Evolutionary conservation across 2,113 vertebrate genomes (phyloP).

Genomic region (Notothenia coriiceps): DNA sequence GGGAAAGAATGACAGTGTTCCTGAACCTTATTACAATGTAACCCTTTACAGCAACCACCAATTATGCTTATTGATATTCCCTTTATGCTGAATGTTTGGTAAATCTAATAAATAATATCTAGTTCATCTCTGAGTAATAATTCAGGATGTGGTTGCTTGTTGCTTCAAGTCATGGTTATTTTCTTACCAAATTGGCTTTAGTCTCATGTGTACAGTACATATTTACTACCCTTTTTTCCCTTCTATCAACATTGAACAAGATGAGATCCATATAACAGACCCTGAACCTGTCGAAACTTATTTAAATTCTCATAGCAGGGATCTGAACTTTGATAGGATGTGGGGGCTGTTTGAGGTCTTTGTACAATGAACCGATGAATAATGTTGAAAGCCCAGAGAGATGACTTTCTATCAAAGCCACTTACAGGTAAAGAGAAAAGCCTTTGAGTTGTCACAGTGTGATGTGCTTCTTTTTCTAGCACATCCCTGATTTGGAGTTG

Average conservation of each 20-base stretch:
- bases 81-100: constrained; percentile 3
- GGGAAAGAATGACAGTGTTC: constrained; percentile 62
- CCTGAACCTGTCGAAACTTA: constrained; percentile 26
- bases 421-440: constrained; percentile 43
- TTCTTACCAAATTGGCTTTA: not conserved
- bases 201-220: not conserved
- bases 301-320: constrained; percentile 13
- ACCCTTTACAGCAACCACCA: constrained; percentile 47
- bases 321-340: constrained; percentile 9
- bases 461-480: constrained; percentile 1
- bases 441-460: constrained; percentile 49
- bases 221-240: constrained; percentile 5
- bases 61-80: constrained; percentile 26
- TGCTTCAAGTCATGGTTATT: not conserved
- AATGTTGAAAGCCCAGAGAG: constrained; percentile 62
- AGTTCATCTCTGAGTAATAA: not conserved
- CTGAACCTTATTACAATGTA: constrained; percentile 58
- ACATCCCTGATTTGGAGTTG: constrained; percentile 27
- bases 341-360: constrained; percentile 37
- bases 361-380: constrained; percentile 60
- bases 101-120: not conserved
- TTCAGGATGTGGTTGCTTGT: not conserved
- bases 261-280: constrained; percentile 24
- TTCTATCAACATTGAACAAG: constrained; percentile 11
- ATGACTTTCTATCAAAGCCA: constrained; percentile 58